Evolutionary conservation across 2,888 invertebrate genomes (phyloP), one percentile per base, ranked within the genome.

Genomic region (Tetheella fluctuosa): DNA sequence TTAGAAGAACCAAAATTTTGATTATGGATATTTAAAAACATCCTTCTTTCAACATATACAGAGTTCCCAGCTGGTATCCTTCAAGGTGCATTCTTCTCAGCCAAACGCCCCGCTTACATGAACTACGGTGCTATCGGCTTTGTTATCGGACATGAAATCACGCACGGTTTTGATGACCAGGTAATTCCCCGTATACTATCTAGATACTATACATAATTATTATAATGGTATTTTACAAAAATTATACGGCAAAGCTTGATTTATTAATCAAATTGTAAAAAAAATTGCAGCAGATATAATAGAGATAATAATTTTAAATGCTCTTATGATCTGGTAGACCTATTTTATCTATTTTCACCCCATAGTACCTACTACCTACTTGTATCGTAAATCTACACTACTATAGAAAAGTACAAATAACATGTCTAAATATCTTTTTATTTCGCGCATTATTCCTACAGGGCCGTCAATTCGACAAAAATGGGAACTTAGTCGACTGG

Each of bases 61-160:
- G 98, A 98, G 90, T 98, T 98, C 89, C 98, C 98, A 0, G 98
- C 98, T 71, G 98, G 98, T 67, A 98, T 98, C 67, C 94, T 98
- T 1, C 98, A 98, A 94, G 98, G 98, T 1, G 95, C 96, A 1
- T 98, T 98, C 94, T 98, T 98, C 92, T 96, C 95, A 60, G 96
- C 97, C 59, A 95, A 97, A 55, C 95, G 98, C 23, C 98, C 98
- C 0, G 95, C 96, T 70, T 98, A 98, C 85, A 96, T 98, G 96
- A 98, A 98, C 86, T 98, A 97, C 74, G 98, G 97, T 23, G 97
- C 97, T 2, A 98, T 98, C 67, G 98, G 98, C 2, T 97, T 97
- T 77, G 97, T 98, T 3, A 98, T 98, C 77, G 98, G 98, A 0
- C 98, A 98, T 81, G 98, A 98, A 92, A 97, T 98, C 58, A 98